Evolutionary conservation across 2,888 invertebrate genomes (phyloP), one percentile per base, ranked within the genome.

Genomic region (Lasioglossum figueresi): DNA sequence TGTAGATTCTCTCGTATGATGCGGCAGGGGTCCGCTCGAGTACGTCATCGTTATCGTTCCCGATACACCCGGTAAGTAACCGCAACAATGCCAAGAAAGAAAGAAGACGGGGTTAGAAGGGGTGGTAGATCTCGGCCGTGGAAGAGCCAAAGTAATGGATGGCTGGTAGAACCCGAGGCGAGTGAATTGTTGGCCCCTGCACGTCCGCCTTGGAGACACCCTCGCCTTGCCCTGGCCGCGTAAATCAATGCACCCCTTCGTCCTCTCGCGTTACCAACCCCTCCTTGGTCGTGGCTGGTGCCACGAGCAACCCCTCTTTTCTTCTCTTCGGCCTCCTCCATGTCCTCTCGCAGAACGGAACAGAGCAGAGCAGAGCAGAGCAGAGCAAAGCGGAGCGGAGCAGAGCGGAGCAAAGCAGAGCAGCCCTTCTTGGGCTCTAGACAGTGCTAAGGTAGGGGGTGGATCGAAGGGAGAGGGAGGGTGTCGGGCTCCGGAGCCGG

Each of bases 101-200:
- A 85, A 82, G 80, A 74, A 81, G 43, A 43, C 70, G 14, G 37
- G 37, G 45, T 70, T 70, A n/a, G 71, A 27, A 37, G 14, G 76
- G 31, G 59, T 72, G 80, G 68, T 31, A 85, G 76, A 80, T 85
- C 86, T 76, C 34, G 72, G 63, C n/a, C 79, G 77, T 83, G 80
- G 89, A 86, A 86, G 90, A 91, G 85, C 84, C 85, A 84, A 88
- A 91, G 92, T 94, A 94, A 94, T 93, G 93, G 94, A 94, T 94
- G 94, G 94, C 93, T 92, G 91, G 88, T 92, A 91, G 93, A 93
- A 94, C 91, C 93, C 93, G 89, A 93, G 92, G 88, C 94, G 94
- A 94, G 94, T 94, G 94, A 94, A 94, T 95, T 95, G 94, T 95
- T 94, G 94, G 94, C 91, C 93, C 93, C 91, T 89, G 91, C 90